phyloP scores from a whole-genome alignment of 2,888 invertebrate genomes.

The Ophonus ardosiacus region DNA sequence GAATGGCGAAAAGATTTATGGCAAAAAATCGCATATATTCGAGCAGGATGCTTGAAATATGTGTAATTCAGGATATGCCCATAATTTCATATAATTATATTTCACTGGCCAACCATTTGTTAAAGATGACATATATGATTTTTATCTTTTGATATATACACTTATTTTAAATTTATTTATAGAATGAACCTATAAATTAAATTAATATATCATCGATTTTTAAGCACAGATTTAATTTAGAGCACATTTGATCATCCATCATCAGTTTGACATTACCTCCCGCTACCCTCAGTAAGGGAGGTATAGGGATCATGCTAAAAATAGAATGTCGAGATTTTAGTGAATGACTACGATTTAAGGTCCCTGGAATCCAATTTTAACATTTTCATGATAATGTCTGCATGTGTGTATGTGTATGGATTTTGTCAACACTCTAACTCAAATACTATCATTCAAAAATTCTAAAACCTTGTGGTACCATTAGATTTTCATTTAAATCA shows the following conservation, averaged over 20 bases:
- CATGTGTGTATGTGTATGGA: no score
- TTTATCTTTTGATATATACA: background rate
- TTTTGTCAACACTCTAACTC: no score
- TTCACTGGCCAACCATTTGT: constrained; percentile 16
- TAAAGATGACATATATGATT: constrained; percentile 8
- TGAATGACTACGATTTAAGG: no score
- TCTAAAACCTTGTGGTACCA: no score
- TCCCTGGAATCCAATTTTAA: no score
- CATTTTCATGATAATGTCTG: no score
- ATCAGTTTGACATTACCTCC: background rate
- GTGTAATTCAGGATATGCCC: constrained; percentile 36
- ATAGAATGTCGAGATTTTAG: no score
- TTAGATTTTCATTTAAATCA: no score
- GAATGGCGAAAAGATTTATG: constrained; percentile 25
- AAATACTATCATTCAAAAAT: no score
- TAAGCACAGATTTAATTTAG: background rate
- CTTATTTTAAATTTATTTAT: background rate
- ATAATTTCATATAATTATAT: constrained; percentile 45
- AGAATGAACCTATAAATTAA: background rate
- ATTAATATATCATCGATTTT: background rate
- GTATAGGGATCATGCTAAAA: no score
- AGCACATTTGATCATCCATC: no score
- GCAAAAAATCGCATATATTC: constrained; percentile 31
- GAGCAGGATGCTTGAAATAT: constrained; percentile 29
- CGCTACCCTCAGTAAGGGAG: no score